Percentiles rank a stretch among this genome's conserved stretches.
phyloP scores from a whole-genome alignment of 2,113 vertebrate genomes.

The Pitta sordida region DNA sequence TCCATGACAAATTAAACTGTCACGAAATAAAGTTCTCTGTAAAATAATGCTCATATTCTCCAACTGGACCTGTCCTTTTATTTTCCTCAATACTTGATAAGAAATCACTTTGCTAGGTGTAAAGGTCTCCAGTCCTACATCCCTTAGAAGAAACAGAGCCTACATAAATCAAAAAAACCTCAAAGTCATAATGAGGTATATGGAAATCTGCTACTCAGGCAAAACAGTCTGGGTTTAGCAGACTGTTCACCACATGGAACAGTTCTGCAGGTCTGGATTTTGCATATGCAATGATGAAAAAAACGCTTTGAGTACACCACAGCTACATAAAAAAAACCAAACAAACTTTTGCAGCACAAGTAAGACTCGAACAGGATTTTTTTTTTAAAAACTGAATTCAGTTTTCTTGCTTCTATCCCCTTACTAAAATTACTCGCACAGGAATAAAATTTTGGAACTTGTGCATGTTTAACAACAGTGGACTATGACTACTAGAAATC shows the following conservation, averaged over 20 bases:
- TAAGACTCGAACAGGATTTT: neutral
- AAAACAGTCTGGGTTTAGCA: conserved; percentile 63
- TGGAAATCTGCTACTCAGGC: conserved; percentile 59
- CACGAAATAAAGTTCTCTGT: neutral
- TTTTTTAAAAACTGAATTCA: neutral
- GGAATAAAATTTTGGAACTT: neutral
- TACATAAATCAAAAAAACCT: conserved; percentile 15
- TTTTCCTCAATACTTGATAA: conserved; percentile 1
- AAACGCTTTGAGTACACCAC: neutral
- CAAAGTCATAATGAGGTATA: conserved; percentile 35
- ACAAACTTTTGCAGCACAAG: conserved; percentile 28
- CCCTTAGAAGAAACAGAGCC: conserved; percentile 32
- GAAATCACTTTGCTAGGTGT: neutral
- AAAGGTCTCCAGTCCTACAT: neutral
- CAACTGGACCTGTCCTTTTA: neutral
- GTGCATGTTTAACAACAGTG: neutral
- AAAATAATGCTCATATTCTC: neutral
- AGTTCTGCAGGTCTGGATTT: conserved; percentile 49
- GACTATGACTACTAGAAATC: neutral
- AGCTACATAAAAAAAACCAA: neutral
- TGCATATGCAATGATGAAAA: conserved; percentile 23
- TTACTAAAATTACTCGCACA: neutral
- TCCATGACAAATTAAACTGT: neutral
- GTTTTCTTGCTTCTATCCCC: neutral
- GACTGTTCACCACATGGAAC: conserved; percentile 60